phyloP scores from a whole-genome alignment of 2,797 vertebrate species.

The Cryptoprocta ferox region DNA sequence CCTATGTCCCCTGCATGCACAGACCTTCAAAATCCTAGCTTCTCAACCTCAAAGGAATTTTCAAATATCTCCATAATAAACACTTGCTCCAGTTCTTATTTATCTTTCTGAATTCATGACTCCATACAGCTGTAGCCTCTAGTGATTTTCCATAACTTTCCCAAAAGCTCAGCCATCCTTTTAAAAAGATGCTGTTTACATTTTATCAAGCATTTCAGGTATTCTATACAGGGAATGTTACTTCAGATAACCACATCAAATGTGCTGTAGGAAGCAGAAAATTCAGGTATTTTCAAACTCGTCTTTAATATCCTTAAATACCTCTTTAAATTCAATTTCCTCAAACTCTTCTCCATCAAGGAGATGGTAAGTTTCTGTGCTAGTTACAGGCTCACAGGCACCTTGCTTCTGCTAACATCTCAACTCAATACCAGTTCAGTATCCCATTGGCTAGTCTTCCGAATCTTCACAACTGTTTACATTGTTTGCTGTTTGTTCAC shows the following conservation, averaged over 20 bases:
- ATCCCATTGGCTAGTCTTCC: background rate
- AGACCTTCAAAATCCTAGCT: background rate
- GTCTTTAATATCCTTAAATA: background rate
- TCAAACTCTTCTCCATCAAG: background rate
- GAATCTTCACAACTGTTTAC: background rate
- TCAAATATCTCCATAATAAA: background rate
- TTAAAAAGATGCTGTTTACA: slow-evolving; percentile 18
- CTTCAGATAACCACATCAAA: slow-evolving; percentile 38
- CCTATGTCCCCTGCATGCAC: background rate
- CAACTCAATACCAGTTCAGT: background rate
- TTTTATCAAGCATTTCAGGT: slow-evolving; percentile 13
- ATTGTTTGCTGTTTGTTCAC: background rate
- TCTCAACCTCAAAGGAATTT: background rate
- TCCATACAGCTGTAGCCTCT: background rate
- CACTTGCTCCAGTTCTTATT: background rate
- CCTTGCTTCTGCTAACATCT: background rate
- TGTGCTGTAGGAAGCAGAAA: background rate
- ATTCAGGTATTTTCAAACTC: background rate
- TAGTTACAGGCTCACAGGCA: background rate
- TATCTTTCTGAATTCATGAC: background rate
- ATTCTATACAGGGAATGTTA: background rate
- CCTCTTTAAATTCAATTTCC: background rate
- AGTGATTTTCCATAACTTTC: background rate
- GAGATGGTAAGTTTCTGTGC: background rate
- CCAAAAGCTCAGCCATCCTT: background rate